phyloP scores from a whole-genome alignment of 2,888 invertebrate genomes.

The Eueremaeus valkanovi region DNA sequence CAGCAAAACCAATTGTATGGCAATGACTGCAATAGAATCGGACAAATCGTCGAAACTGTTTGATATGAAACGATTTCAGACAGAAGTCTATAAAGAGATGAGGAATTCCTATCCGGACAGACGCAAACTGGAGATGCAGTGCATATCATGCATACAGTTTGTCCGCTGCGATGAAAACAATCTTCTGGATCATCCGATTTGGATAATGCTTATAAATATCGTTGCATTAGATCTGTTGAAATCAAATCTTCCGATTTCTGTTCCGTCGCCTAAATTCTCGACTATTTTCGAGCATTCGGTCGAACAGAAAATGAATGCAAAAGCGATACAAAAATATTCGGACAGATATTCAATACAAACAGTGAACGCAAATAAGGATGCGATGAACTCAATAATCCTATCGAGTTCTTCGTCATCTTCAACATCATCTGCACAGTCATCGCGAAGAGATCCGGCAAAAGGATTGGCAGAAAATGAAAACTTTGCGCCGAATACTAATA shows the following conservation, averaged over 20 bases:
- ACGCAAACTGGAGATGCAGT: conserved; percentile 80
- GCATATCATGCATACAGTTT: conserved; percentile 86
- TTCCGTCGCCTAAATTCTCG: background rate
- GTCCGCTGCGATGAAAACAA: conserved; percentile 84
- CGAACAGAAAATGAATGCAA: background rate
- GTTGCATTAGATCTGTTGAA: conserved; percentile 97
- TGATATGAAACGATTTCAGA: conserved; percentile 94
- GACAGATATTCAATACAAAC: background rate
- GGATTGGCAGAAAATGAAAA: conserved; percentile 11
- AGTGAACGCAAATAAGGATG: background rate
- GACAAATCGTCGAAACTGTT: conserved; percentile 93
- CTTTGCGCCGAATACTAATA: background rate
- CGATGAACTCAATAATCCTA: background rate
- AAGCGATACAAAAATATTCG: background rate
- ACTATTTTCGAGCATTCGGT: conserved; percentile 1
- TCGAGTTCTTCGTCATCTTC: conserved; percentile 27
- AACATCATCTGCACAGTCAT: background rate
- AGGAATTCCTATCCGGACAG: conserved; percentile 77
- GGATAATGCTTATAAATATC: conserved; percentile 95
- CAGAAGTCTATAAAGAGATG: conserved; percentile 83
- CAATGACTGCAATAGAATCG: conserved; percentile 68
- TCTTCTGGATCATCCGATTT: conserved; percentile 89
- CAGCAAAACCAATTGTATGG: conserved; percentile 59
- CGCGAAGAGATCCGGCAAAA: background rate
- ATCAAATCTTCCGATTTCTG: conserved; percentile 63